Conservation (phyloP, 2,113 vertebrate species). For the Oryzias javanicus region DNA sequence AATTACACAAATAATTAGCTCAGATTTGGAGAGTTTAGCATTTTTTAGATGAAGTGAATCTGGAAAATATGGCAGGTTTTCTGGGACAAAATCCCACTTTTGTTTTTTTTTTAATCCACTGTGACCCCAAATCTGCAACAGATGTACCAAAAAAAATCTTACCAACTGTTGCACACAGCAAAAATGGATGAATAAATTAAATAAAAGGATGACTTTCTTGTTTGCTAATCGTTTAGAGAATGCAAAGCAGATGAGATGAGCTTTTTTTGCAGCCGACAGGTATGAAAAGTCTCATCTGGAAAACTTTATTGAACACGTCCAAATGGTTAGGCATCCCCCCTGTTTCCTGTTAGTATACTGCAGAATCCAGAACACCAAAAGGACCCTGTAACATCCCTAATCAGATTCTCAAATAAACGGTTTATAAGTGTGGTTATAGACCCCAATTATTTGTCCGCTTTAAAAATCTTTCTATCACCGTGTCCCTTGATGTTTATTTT, state of each 20-base stretch:
- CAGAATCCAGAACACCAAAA: slow-evolving; percentile 3
- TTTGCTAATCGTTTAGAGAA: slow-evolving; percentile 55
- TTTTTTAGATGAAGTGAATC: slow-evolving; percentile 13
- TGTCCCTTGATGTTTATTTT: slow-evolving; percentile 18
- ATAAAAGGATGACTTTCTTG: no score
- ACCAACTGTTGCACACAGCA: no score
- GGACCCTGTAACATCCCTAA: slow-evolving; percentile 18
- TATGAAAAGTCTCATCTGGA: slow-evolving; percentile 28
- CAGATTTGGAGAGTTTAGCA: slow-evolving; percentile 10
- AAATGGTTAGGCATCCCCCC: slow-evolving; percentile 49
- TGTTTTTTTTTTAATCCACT: slow-evolving; percentile 22
- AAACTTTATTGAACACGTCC: slow-evolving; percentile 38
- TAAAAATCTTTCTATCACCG: slow-evolving; percentile 21
- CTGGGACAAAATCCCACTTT: slow-evolving; percentile 32
- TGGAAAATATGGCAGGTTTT: slow-evolving; percentile 25
- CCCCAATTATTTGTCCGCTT: slow-evolving; percentile 23
- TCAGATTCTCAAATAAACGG: slow-evolving; percentile 27
- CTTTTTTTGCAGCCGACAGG: slow-evolving; percentile 27
- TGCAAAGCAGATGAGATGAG: slow-evolving; percentile 54
- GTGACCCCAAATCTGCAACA: slow-evolving; percentile 37
- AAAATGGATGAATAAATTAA: no score
- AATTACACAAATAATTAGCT: slow-evolving; percentile 12
- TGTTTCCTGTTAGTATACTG: slow-evolving; percentile 31
- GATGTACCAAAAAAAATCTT: neutral
- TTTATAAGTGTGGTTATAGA: slow-evolving; percentile 32